phyloP scores from a whole-genome alignment of 2,888 invertebrate genomes.

The Ochlodes sylvanus region DNA sequence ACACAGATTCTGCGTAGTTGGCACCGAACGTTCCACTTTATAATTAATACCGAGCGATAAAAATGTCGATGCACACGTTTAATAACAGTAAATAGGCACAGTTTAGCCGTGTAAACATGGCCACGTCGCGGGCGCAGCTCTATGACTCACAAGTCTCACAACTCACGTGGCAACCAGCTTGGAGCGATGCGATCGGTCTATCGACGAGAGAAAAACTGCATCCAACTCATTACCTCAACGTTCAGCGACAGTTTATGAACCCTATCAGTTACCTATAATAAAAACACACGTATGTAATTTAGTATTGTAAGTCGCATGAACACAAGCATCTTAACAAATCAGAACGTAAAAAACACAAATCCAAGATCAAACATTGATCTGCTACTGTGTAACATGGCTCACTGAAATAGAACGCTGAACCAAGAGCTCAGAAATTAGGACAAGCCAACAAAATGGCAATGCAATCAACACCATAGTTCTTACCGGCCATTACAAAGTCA shows the following conservation, averaged over 20 bases:
- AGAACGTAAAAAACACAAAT: neutral
- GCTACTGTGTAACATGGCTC: too few species aligned
- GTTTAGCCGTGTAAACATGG: slow-evolving; percentile 34
- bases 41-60: slow-evolving; percentile 32
- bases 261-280: neutral
- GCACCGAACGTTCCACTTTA: slow-evolving; percentile 33
- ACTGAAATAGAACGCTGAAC: too few species aligned
- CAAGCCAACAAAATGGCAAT: too few species aligned
- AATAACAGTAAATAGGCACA: slow-evolving; percentile 37
- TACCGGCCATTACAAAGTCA: too few species aligned
- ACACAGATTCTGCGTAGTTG: slow-evolving; percentile 32
- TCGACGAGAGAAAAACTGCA: slow-evolving; percentile 5
- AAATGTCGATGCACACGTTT: slow-evolving; percentile 34
- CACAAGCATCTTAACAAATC: neutral
- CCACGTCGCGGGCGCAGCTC: slow-evolving; percentile 20
- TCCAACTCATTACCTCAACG: neutral
- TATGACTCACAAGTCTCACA: slow-evolving; percentile 16
- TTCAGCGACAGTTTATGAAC: neutral
- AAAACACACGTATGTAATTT: neutral
- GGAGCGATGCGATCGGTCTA: neutral
- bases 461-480: too few species aligned
- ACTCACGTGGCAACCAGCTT: slow-evolving; percentile 7
- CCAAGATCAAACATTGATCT: too few species aligned
- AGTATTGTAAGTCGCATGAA: too few species aligned
- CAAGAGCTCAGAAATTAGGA: too few species aligned